Percentiles rank a stretch among this genome's conserved stretches.
Evolutionary conservation across 2,888 invertebrate species (phyloP).

Genomic region (Teinopalpus imperialis): DNA sequence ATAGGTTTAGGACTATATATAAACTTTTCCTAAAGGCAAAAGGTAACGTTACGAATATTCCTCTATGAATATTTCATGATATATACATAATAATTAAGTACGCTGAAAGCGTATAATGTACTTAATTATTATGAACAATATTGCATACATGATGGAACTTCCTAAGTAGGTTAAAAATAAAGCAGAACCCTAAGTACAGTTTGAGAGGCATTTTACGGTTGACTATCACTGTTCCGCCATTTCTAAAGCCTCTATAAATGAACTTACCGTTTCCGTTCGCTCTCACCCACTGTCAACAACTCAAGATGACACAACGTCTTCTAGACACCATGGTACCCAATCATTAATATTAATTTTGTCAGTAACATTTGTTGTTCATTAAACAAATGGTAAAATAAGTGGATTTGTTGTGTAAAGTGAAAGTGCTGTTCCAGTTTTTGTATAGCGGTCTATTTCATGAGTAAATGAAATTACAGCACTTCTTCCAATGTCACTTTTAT

Average conservation of each 20-base stretch:
- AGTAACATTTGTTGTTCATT: too few species aligned
- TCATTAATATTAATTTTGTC: conserved; percentile 8
- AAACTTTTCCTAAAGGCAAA: too few species aligned
- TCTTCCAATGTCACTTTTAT: too few species aligned
- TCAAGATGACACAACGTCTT: conserved; percentile 71
- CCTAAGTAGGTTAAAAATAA: too few species aligned
- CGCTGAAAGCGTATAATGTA: too few species aligned
- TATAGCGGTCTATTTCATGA: neutral
- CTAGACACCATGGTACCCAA: conserved; percentile 53
- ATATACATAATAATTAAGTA: too few species aligned
- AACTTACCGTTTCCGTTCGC: conserved; percentile 46
- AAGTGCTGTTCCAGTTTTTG: conserved; percentile 17
- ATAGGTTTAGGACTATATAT: too few species aligned
- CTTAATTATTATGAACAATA: too few species aligned
- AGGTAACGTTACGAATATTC: too few species aligned
- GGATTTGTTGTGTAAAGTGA: conserved; percentile 14
- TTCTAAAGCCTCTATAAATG: conserved; percentile 64
- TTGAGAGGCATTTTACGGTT: conserved; percentile 18
- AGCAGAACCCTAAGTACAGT: too few species aligned
- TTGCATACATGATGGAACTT: too few species aligned
- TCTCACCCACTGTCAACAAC: conserved; percentile 55
- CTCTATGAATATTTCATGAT: too few species aligned
- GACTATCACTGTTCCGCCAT: conserved; percentile 20
- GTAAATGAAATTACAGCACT: neutral
- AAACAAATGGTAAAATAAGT: conserved; percentile 5